Percentiles rank a stretch among this genome's conserved stretches.
These are phyloP conservation scores for Pan paniscus DNA, from an alignment of 2,113 vertebrate species.

Conservation along the genomic window DNA sequence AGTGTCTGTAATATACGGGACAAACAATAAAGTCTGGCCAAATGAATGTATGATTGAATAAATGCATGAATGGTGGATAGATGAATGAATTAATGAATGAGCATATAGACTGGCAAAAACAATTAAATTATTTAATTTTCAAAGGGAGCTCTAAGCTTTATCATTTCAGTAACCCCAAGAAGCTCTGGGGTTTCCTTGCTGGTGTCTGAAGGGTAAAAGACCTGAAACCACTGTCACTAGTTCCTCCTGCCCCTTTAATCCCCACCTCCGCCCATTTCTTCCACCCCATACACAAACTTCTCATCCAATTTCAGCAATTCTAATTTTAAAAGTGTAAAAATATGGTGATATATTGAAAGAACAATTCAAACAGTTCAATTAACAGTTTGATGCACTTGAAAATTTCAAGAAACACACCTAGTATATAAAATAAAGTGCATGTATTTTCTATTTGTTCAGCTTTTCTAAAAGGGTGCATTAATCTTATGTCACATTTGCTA, in stretches of 20 bases:
- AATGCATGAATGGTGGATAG: neutral
- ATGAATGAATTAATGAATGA: neutral
- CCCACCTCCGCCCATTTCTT: neutral
- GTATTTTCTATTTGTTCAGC: neutral
- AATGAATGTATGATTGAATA: neutral
- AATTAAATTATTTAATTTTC: neutral
- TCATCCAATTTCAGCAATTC: neutral
- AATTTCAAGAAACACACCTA: neutral
- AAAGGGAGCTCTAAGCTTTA: neutral
- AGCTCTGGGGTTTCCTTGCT: neutral
- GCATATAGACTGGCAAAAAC: neutral
- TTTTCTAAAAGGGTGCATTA: neutral
- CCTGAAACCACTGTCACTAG: neutral
- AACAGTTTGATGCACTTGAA: neutral
- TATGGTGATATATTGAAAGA: neutral
- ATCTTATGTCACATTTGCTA: neutral
- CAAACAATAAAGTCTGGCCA: neutral
- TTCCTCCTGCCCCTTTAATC: neutral
- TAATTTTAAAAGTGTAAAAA: conserved; percentile 29
- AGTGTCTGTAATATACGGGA: neutral
- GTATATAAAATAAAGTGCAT: neutral
- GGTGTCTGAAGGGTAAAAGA: neutral
- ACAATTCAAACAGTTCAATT: neutral
- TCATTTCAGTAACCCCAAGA: neutral
- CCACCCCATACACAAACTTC: neutral